phyloP scores from a whole-genome alignment of 2,113 vertebrate species.

The Acrocephalus arundinaceus region DNA sequence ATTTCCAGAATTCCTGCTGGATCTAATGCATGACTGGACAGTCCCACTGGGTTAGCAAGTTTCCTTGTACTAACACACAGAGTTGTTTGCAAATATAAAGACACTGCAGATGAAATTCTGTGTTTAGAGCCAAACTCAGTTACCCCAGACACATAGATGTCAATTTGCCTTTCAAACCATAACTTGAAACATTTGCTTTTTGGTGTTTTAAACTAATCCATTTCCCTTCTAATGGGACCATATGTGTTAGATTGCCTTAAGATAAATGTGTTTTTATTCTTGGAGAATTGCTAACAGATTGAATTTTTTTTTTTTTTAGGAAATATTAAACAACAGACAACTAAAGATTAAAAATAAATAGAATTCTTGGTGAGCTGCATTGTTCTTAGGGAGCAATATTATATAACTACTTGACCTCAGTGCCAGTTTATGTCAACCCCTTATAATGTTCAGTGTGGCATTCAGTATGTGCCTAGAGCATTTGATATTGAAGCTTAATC shows the following conservation, averaged over 20 bases:
- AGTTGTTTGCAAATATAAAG: neutral
- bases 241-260: neutral
- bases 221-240: neutral
- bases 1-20: neutral
- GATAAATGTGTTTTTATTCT: neutral
- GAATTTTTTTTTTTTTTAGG: neutral
- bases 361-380: neutral
- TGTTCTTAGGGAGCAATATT: neutral
- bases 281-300: neutral
- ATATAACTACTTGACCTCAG: neutral
- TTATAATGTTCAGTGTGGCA: neutral
- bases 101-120: neutral
- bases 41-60: neutral
- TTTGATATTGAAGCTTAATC: neutral
- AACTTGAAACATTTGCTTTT: neutral
- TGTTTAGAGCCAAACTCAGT: neutral
- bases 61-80: neutral
- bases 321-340: neutral
- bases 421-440: neutral
- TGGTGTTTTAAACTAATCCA: neutral
- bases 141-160: neutral
- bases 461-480: neutral
- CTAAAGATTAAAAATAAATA: neutral
- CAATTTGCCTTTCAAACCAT: neutral
- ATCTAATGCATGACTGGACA: neutral